These are phyloP conservation scores for Spilarctia lutea DNA, from an alignment of 2,888 invertebrate species.

Conservation along the genomic window DNA sequence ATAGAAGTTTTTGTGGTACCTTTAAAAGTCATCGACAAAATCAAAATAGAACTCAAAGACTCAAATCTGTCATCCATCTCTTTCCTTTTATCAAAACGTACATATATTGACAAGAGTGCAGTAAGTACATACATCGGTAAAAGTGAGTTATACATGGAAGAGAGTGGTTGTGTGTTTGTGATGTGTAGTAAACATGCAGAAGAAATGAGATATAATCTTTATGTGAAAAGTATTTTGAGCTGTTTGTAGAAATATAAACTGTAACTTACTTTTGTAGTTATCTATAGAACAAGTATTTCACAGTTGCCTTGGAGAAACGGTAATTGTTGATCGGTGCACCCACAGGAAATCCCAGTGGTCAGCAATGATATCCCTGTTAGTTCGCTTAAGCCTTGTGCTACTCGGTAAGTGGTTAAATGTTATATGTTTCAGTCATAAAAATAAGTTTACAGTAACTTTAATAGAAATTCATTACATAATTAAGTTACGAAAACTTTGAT, in stretches of 20 bases:
- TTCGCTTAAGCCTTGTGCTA: slow-evolving; percentile 64
- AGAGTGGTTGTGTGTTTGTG: not conserved
- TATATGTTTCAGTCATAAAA: slow-evolving; percentile 31
- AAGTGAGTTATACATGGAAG: slow-evolving; percentile 5
- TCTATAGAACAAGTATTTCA: not conserved
- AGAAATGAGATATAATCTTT: not conserved
- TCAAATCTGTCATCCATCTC: not conserved
- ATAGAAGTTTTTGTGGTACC: not conserved
- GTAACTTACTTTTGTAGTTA: not conserved
- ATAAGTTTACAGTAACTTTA: slow-evolving; percentile 13
- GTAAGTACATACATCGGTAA: not conserved
- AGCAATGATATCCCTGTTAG: slow-evolving; percentile 67
- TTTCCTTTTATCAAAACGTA: not conserved
- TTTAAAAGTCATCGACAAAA: not conserved
- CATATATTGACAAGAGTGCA: not conserved
- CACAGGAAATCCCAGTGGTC: slow-evolving; percentile 58
- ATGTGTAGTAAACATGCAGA: not conserved
- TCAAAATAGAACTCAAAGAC: not conserved
- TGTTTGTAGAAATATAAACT: slow-evolving; percentile 5
- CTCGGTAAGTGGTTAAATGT: slow-evolving; percentile 64
- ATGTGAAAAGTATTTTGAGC: not conserved
- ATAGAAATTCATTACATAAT: not conserved
- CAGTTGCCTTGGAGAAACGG: slow-evolving; percentile 26
- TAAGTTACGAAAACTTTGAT: not conserved
- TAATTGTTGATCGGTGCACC: slow-evolving; percentile 44